These are phyloP conservation scores for Lepetodrilus schrolli DNA, from an alignment of 2,888 invertebrate species.

Conservation along the genomic window DNA sequence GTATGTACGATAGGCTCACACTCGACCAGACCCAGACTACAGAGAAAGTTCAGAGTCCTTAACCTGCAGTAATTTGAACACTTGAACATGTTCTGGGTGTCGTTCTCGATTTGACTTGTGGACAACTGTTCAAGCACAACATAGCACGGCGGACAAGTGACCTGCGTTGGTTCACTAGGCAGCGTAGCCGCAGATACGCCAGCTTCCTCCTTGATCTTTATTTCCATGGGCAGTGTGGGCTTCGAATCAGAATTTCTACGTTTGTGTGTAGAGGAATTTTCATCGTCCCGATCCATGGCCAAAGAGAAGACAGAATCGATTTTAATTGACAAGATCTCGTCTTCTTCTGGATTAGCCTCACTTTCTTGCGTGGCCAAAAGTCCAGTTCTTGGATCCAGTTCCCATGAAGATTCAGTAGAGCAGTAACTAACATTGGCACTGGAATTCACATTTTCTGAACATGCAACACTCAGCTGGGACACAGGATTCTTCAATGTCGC, in stretches of 20 bases:
- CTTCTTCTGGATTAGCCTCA: background rate
- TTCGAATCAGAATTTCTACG: background rate
- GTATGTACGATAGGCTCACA: constrained; percentile 1
- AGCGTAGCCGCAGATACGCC: background rate
- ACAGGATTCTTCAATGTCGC: too few species aligned
- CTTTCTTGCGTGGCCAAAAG: background rate
- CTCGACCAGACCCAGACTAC: constrained; percentile 11
- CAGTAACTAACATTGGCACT: too few species aligned
- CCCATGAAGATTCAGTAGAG: too few species aligned
- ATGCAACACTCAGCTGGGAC: too few species aligned
- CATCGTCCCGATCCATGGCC: background rate
- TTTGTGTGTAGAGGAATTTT: background rate
- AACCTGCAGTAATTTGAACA: constrained; percentile 25
- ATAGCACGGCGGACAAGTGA: constrained; percentile 4
- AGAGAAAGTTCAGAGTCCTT: constrained; percentile 28
- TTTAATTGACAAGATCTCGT: background rate
- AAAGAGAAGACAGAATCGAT: constrained; percentile 32
- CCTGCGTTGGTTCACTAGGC: background rate
- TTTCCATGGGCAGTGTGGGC: too few species aligned
- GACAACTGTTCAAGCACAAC: constrained; percentile 25
- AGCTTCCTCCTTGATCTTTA: constrained; percentile 1
- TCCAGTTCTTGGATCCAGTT: background rate
- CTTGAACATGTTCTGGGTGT: background rate
- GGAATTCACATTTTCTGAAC: too few species aligned
- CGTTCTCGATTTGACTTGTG: background rate